A percentile compares a stretch with the other conserved stretches of the same genome.
Conservation (phyloP, 2,113 vertebrate species). For the Albula glossodonta region DNA sequence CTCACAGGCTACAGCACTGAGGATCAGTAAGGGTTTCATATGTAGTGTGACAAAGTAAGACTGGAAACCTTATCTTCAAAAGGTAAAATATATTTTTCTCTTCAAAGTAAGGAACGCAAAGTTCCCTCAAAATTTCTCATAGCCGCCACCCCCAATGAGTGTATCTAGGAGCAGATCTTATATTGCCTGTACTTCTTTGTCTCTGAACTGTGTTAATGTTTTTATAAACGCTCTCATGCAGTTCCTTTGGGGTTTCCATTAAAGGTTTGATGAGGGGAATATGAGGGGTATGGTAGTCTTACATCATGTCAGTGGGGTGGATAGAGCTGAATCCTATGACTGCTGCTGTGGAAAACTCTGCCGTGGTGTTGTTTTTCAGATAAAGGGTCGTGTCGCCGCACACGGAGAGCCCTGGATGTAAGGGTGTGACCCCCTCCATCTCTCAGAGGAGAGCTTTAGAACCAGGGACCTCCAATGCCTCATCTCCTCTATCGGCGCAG, state of each 20-base stretch:
- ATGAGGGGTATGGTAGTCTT: background rate
- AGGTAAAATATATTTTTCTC: too few relatives aligned
- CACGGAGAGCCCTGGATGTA: background rate
- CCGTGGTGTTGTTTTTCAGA: conserved; percentile 21
- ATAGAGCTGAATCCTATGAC: conserved; percentile 15
- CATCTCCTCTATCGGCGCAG: background rate
- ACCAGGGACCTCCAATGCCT: background rate
- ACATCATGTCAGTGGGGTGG: background rate
- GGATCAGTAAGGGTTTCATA: too few relatives aligned
- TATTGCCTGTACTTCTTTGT: background rate
- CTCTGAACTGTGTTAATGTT: background rate
- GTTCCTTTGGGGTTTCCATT: background rate
- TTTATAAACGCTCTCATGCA: background rate
- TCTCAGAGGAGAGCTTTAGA: background rate
- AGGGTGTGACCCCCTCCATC: background rate
- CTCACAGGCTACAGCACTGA: too few relatives aligned
- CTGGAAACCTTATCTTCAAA: too few relatives aligned
- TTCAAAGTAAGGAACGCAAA: too few relatives aligned
- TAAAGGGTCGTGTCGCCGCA: conserved; percentile 6
- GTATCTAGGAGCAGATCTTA: too few relatives aligned
- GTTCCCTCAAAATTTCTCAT: too few relatives aligned
- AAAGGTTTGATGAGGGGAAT: background rate
- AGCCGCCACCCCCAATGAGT: too few relatives aligned
- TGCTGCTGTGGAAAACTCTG: conserved; percentile 32
- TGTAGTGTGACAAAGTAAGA: too few relatives aligned